phyloP scores from a whole-genome alignment of 2,888 invertebrate species.

The Dynastes grantii region DNA sequence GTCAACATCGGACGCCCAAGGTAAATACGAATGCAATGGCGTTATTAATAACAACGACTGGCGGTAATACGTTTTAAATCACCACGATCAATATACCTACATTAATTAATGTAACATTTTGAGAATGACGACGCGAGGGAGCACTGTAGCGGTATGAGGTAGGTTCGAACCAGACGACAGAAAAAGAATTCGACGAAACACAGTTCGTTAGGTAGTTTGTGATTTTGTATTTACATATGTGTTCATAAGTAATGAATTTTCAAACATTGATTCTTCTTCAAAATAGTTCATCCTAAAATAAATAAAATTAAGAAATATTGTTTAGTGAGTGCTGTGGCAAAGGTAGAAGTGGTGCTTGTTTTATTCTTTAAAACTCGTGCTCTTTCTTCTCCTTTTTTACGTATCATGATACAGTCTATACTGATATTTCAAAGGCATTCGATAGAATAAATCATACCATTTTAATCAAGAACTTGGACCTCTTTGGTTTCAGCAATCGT shows the following conservation, averaged over 20 bases:
- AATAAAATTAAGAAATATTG: too few relatives aligned
- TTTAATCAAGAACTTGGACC: too few relatives aligned
- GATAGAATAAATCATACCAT: too few relatives aligned
- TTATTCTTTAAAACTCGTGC: too few relatives aligned
- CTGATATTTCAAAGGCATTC: too few relatives aligned
- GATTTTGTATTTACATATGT: constrained; percentile 1
- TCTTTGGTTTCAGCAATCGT: too few relatives aligned
- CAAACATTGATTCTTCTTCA: too few relatives aligned
- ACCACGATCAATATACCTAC: constrained; percentile 33
- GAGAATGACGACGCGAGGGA: constrained; percentile 1
- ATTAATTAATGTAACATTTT: constrained; percentile 34
- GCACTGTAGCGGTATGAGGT: not conserved
- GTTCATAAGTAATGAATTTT: not conserved
- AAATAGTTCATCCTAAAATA: too few relatives aligned
- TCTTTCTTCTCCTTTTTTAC: too few relatives aligned
- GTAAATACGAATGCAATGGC: constrained; percentile 31
- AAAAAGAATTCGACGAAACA: not conserved
- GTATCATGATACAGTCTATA: too few relatives aligned
- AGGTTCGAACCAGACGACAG: not conserved
- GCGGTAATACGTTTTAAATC: constrained; percentile 41
- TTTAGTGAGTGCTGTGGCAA: too few relatives aligned
- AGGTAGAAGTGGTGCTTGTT: too few relatives aligned
- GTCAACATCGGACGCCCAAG: constrained; percentile 37
- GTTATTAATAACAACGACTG: constrained; percentile 40
- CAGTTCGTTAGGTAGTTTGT: not conserved